Conservation (phyloP, 2,797 vertebrate genomes). For the Xyrichtys novacula region DNA sequence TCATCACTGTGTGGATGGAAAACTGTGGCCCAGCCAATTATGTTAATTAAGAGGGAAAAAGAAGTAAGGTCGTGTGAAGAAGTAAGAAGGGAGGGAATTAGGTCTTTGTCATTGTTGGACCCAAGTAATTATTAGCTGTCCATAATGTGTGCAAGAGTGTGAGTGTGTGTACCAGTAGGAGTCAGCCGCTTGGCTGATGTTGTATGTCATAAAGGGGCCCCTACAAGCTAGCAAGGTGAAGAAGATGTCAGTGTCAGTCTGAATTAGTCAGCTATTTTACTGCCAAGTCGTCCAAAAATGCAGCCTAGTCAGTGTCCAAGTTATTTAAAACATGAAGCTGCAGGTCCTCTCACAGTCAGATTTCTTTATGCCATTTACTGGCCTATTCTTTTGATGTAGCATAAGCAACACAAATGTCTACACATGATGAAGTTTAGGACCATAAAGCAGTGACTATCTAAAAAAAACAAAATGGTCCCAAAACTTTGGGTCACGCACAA, state of each 20-base stretch:
- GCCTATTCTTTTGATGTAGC: too few species aligned
- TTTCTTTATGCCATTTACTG: too few species aligned
- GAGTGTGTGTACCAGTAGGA: constrained; percentile 2
- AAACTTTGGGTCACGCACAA: too few species aligned
- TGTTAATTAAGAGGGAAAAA: constrained; percentile 18
- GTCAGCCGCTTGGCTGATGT: not conserved
- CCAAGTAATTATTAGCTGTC: constrained; percentile 23
- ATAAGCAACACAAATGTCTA: too few species aligned
- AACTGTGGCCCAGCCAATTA: constrained; percentile 47
- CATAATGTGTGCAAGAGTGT: not conserved
- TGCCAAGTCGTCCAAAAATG: not conserved
- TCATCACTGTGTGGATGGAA: constrained; percentile 30
- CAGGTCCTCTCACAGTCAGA: too few species aligned
- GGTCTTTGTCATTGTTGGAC: constrained; percentile 26
- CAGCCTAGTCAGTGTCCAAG: too few species aligned
- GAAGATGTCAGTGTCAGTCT: not conserved
- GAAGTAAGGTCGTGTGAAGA: constrained; percentile 2
- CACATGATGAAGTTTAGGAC: too few species aligned
- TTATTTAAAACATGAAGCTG: too few species aligned
- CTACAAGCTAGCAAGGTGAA: not conserved
- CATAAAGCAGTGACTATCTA: too few species aligned
- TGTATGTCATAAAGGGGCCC: not conserved
- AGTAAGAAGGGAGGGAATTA: constrained; percentile 19
- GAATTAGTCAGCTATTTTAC: not conserved
- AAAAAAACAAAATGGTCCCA: too few species aligned